Evolutionary conservation across 2,113 vertebrate species (phyloP), one percentile per base, ranked within the genome.

Genomic region (Callorhinus ursinus): DNA sequence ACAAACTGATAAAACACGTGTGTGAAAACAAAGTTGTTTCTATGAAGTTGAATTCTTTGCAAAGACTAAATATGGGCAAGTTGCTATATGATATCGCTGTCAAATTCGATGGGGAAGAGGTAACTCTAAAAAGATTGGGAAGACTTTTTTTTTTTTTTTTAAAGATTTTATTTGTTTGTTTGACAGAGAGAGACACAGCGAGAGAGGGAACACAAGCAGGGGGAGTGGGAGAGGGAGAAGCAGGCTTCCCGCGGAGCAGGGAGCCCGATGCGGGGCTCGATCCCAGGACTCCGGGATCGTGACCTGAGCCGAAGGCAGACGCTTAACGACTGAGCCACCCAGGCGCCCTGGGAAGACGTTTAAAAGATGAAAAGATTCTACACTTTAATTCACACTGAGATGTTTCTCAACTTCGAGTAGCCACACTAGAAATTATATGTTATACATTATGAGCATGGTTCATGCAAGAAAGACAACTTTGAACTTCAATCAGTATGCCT

Each of bases 391-490:
- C 33, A 80, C 63, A 51, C 49, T 51, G 26, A 93, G 10, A 31
- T 55, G 65, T 81, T 91, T 80, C 31, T 80, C 81, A 84, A 55
- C 24, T 55, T 96, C 33, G n/a, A 55, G 81, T 74, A 93, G 65
- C 55, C 55, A 97, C 46, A 76, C 22, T 67, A 61, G 57, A 83
- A 95, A 51, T 96, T 59, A 18, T 77, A 11, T 88, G 67, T 90
- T 90, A 65, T 53, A 26, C 33, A 51, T 86, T 65, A 59, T 51
- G 49, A 79, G 16, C 72, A 19, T 49, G 26, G 24, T n/a, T 92
- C 51, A 72, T 84, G 71, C 36, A 95, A 67, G 67, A 93, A 93
- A 95, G 71, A 85, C 13, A 89, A 63, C 71, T 84, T 81, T 77
- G 42, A 94, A 74, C 19, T 59, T 71, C 1, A 71, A 0, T 89